A percentile compares a stretch with the other conserved stretches of the same genome.
Conservation (phyloP, 2,888 invertebrate species). For the Branchipolynoe longqiensis region DNA sequence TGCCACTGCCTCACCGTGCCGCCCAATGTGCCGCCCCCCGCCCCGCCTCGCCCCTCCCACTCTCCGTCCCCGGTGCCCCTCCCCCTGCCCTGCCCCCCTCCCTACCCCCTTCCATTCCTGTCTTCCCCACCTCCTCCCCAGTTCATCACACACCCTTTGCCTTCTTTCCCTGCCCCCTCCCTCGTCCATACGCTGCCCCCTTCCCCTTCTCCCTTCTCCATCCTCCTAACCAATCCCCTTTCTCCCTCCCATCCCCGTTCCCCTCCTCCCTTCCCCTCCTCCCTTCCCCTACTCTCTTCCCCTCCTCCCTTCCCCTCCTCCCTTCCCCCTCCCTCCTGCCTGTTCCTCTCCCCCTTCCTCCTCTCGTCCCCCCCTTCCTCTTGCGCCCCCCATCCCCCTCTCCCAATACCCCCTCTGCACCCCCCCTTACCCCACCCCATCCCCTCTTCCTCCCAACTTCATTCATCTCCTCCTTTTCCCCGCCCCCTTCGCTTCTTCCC, state of each 20-base stretch:
- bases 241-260: background rate
- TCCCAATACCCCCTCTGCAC: background rate
- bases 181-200: background rate
- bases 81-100: background rate
- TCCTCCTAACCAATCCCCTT: background rate
- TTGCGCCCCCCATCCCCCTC: background rate
- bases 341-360: constrained; percentile 7
- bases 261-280: background rate
- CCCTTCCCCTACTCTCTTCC: background rate
- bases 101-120: background rate
- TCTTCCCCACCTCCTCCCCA: background rate
- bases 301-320: background rate
- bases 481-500: background rate
- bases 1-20: no score
- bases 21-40: no score
- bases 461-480: background rate
- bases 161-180: background rate
- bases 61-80: background rate
- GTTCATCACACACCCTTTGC: background rate
- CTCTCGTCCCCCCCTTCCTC: background rate
- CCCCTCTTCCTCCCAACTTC: background rate
- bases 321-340: background rate
- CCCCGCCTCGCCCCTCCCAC: background rate
- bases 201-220: background rate
- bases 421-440: background rate